These are phyloP conservation scores for Cotesia vestalis DNA, from an alignment of 1,140 invertebrate genomes.

Conservation along the genomic window DNA sequence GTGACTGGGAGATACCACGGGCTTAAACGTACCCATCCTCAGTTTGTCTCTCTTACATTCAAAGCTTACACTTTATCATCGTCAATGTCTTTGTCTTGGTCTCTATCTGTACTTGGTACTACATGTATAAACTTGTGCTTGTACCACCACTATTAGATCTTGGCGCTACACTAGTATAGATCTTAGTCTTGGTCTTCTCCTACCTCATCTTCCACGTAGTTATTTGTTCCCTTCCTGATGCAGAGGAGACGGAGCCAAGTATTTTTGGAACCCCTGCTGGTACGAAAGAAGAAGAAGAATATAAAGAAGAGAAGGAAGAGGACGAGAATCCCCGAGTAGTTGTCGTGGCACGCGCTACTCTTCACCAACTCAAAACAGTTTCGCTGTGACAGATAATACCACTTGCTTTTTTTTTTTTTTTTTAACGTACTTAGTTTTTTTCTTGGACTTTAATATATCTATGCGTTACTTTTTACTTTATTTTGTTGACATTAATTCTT, in stretches of 20 bases:
- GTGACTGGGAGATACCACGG: slow-evolving; percentile 42
- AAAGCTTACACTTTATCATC: not conserved
- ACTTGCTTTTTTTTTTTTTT: not conserved
- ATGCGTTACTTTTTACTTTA: too few relatives aligned
- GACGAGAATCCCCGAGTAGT: slow-evolving; percentile 2
- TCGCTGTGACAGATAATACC: slow-evolving; percentile 35
- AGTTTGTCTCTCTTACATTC: slow-evolving; percentile 37
- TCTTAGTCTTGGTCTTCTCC: not conserved
- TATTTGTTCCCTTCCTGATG: slow-evolving; percentile 22
- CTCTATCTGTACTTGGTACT: too few relatives aligned
- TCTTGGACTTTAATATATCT: too few relatives aligned
- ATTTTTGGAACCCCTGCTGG: slow-evolving; percentile 26
- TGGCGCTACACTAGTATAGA: too few relatives aligned
- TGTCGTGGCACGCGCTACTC: slow-evolving; percentile 30
- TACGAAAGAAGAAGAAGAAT: not conserved
- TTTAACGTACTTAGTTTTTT: not conserved
- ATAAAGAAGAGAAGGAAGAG: not conserved
- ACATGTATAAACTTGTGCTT: too few relatives aligned
- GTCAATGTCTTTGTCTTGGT: too few relatives aligned
- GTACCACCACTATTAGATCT: too few relatives aligned
- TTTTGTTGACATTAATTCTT: not conserved
- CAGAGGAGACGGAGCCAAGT: slow-evolving; percentile 5
- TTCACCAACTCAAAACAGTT: slow-evolving; percentile 14
- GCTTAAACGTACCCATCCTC: slow-evolving; percentile 34
- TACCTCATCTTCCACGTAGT: not conserved